A percentile compares a stretch with the other conserved stretches of the same genome.
These are phyloP conservation scores for Cataglyphis rosenhaueri DNA, from an alignment of 2,888 invertebrate genomes.

Conservation along the genomic window DNA sequence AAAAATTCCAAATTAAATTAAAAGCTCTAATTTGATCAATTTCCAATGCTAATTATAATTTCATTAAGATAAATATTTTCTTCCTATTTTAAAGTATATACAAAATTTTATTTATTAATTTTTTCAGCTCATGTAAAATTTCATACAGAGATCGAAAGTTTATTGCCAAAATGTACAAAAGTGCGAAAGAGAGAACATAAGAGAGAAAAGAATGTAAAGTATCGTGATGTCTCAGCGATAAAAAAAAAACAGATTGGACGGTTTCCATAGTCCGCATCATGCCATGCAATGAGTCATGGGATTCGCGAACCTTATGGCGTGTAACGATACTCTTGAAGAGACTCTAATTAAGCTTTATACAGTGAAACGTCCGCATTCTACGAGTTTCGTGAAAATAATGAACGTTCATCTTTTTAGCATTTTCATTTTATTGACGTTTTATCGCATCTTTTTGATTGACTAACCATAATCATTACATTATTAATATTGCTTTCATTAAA, in stretches of 20 bases:
- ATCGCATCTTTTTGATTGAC: neutral
- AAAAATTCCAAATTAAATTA: neutral
- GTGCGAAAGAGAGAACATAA: neutral
- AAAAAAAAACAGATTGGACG: conserved; percentile 59
- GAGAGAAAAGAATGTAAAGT: neutral
- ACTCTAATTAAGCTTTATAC: conserved; percentile 29
- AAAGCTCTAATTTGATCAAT: neutral
- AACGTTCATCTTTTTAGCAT: neutral
- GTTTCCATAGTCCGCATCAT: conserved; percentile 65
- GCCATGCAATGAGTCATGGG: conserved; percentile 70
- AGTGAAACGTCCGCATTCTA: conserved; percentile 16
- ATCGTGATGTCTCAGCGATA: conserved; percentile 42
- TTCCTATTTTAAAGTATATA: neutral
- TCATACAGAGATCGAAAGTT: neutral
- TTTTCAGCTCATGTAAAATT: neutral
- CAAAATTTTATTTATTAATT: neutral
- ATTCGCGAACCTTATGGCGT: conserved; percentile 68
- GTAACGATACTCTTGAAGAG: conserved; percentile 50
- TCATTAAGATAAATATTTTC: neutral
- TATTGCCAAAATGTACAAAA: conserved; percentile 40
- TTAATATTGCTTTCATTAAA: conserved; percentile 20
- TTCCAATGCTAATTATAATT: neutral
- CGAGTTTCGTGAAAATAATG: conserved; percentile 19
- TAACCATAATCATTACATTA: conserved; percentile 5
- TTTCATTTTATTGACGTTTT: neutral